Conservation (phyloP, 2,113 vertebrate species). For the Raja brachyura region DNA sequence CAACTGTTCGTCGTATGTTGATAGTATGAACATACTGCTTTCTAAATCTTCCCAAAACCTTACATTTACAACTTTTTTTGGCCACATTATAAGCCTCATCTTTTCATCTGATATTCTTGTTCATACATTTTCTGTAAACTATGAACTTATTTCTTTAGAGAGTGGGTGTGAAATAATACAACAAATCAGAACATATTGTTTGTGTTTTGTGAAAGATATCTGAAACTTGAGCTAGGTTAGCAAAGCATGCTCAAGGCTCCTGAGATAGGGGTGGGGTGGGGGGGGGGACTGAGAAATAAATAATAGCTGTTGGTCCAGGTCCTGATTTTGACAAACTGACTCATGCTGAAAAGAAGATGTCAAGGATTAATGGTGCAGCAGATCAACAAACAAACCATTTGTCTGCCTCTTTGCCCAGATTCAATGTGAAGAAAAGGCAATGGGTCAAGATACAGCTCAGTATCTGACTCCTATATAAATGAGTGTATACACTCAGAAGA, state of each 20-base stretch:
- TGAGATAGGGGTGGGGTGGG: neutral
- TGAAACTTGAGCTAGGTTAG: neutral
- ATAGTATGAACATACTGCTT: too few species aligned
- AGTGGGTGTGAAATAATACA: neutral
- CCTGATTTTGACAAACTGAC: too few species aligned
- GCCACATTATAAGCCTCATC: too few species aligned
- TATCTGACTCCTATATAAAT: neutral
- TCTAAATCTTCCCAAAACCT: too few species aligned
- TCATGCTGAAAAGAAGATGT: too few species aligned
- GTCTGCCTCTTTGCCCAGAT: neutral
- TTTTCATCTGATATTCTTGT: too few species aligned
- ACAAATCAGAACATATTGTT: neutral
- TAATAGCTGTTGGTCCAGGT: neutral
- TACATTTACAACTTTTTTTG: too few species aligned
- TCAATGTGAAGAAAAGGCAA: too few species aligned
- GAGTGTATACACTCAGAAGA: neutral
- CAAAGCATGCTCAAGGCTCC: neutral
- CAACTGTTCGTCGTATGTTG: too few species aligned
- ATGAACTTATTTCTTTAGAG: too few species aligned
- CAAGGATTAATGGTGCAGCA: neutral
- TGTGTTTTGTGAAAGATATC: neutral
- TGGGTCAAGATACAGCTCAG: neutral
- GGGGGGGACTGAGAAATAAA: neutral
- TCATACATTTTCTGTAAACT: too few species aligned
- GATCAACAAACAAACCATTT: neutral